Conservation (phyloP, 1,140 invertebrate species). For the Venustaconcha ellipsiformis region DNA sequence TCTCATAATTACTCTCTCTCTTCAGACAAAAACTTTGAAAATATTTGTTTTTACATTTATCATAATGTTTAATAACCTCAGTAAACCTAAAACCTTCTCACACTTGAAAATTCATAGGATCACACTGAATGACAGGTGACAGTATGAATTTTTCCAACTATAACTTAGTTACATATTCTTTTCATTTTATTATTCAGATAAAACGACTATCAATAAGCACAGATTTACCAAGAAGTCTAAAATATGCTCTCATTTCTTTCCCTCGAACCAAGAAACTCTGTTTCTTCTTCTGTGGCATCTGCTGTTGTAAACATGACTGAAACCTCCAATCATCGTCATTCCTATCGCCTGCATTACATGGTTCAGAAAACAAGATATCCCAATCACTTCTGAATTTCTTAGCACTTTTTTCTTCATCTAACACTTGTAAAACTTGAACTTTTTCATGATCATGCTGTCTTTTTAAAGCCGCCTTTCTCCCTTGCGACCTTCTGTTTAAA, state of each 20-base stretch:
- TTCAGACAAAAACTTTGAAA: too few relatives aligned
- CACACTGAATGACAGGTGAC: too few relatives aligned
- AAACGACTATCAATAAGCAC: too few relatives aligned
- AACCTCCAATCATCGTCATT: neutral
- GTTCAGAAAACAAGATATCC: conserved; percentile 26
- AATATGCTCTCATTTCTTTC: conserved; percentile 61
- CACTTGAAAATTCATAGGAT: too few relatives aligned
- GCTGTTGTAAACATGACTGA: neutral
- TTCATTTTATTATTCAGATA: too few relatives aligned
- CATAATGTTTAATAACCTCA: too few relatives aligned
- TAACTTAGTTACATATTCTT: too few relatives aligned
- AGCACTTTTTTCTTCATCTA: neutral
- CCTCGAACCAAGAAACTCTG: conserved; percentile 55
- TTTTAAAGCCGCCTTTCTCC: conserved; percentile 23
- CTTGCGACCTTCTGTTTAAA: too few relatives aligned
- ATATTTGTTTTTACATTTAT: too few relatives aligned
- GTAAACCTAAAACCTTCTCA: too few relatives aligned
- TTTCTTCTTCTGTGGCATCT: conserved; percentile 5
- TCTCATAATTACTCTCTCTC: too few relatives aligned
- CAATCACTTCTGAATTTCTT: conserved; percentile 30
- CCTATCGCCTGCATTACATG: neutral
- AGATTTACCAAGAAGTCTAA: conserved; percentile 50
- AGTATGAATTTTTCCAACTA: too few relatives aligned
- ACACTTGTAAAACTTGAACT: conserved; percentile 17
- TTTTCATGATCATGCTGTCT: conserved; percentile 12